These are phyloP conservation scores for Mormyrops boulengeri DNA, from an alignment of 2,797 vertebrate genomes.

Conservation along the genomic window DNA sequence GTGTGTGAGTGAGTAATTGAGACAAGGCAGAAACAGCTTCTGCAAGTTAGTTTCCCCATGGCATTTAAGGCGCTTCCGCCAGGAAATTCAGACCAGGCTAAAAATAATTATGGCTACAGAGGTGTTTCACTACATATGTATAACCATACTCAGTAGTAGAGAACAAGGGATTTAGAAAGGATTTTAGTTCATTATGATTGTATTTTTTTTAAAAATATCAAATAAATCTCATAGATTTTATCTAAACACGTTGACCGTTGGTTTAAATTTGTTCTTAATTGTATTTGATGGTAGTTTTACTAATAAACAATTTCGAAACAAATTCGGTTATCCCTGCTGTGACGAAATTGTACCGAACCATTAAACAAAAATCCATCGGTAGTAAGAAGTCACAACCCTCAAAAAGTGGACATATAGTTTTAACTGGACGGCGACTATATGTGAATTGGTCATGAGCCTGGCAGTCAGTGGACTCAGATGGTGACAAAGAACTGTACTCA, in stretches of 20 bases:
- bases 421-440: neutral
- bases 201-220: neutral
- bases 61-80: neutral
- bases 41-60: neutral
- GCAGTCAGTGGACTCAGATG: neutral
- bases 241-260: neutral
- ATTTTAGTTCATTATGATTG: neutral
- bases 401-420: neutral
- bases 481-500: neutral
- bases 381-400: neutral
- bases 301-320: neutral
- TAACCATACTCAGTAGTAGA: neutral
- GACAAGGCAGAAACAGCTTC: too few species aligned
- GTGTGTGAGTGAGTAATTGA: neutral
- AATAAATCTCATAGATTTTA: neutral
- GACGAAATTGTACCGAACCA: neutral
- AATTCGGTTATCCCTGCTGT: neutral
- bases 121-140: neutral
- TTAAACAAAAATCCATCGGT: neutral
- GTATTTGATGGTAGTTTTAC: neutral
- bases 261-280: neutral
- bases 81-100: neutral
- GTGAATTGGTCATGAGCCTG: neutral
- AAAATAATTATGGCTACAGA: neutral
- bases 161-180: neutral